phyloP scores from a whole-genome alignment of 2,888 invertebrate genomes.

The Plemyria rubiginata region DNA sequence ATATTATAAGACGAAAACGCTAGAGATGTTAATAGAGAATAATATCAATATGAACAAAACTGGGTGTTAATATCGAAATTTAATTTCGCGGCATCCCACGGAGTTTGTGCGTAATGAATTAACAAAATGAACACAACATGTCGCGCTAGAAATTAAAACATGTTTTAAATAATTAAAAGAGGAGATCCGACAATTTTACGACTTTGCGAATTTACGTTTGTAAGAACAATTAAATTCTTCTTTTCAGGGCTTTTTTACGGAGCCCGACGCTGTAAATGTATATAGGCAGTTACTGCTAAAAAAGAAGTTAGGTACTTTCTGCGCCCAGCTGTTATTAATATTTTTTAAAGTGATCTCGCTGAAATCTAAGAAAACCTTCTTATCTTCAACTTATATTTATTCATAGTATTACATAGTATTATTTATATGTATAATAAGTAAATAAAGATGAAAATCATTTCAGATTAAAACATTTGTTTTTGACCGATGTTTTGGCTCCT shows the following conservation, averaged over 20 bases:
- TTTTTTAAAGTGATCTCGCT: too few relatives aligned
- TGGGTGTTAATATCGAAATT: slow-evolving; percentile 51
- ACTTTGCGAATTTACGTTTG: slow-evolving; percentile 2
- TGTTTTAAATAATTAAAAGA: slow-evolving; percentile 15
- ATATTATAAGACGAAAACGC: not conserved
- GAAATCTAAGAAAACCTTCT: too few relatives aligned
- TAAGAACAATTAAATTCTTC: slow-evolving; percentile 6
- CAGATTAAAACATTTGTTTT: not conserved
- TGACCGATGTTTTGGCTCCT: not conserved
- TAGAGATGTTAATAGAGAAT: slow-evolving; percentile 30
- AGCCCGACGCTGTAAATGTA: too few relatives aligned
- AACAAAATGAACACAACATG: slow-evolving; percentile 35
- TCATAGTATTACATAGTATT: too few relatives aligned
- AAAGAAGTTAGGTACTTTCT: too few relatives aligned
- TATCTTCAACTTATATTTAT: too few relatives aligned
- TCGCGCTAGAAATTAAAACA: slow-evolving; percentile 21
- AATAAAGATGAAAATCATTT: not conserved
- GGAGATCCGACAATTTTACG: slow-evolving; percentile 11
- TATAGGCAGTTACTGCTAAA: too few relatives aligned
- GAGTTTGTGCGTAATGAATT: slow-evolving; percentile 49
- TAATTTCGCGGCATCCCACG: slow-evolving; percentile 52
- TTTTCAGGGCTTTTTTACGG: not conserved
- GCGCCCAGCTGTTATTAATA: too few relatives aligned
- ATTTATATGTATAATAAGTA: too few relatives aligned
- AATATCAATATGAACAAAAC: slow-evolving; percentile 12